A percentile compares a stretch with the other conserved stretches of the same genome.
Conservation (phyloP, 2,797 vertebrate genomes). For the Sebastes nivosus region DNA sequence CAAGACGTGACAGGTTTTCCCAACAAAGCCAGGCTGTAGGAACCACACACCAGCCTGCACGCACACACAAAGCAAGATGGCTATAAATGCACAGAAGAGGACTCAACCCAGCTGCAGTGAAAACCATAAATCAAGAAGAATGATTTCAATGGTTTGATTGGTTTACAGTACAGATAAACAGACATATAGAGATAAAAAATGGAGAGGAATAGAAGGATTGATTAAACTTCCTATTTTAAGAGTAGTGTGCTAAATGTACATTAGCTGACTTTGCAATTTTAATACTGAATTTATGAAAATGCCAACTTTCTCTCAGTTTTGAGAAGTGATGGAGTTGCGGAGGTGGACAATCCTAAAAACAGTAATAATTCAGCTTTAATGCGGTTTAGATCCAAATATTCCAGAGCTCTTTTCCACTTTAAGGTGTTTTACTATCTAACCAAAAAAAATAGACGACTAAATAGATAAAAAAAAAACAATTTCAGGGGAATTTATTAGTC, state of each 20-base stretch:
- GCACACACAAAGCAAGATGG: not conserved
- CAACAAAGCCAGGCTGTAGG: constrained; percentile 17
- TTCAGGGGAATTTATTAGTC: not conserved
- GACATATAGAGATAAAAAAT: constrained; percentile 13
- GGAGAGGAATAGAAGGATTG: constrained; percentile 16
- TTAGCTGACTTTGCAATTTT: not conserved
- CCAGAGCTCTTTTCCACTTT: not conserved
- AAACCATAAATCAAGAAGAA: constrained; percentile 58
- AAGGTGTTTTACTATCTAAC: not conserved
- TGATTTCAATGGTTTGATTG: constrained; percentile 41
- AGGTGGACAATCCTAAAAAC: not conserved
- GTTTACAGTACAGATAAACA: constrained; percentile 49
- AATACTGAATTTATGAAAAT: not conserved
- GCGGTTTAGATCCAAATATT: not conserved
- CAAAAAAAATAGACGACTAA: not conserved
- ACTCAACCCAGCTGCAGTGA: constrained; percentile 37
- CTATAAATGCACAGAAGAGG: constrained; percentile 42
- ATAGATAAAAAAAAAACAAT: not conserved
- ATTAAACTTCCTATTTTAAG: constrained; percentile 22
- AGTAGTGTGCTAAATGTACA: not conserved
- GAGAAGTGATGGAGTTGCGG: not conserved
- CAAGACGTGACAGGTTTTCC: constrained; percentile 42
- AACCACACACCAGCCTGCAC: not conserved
- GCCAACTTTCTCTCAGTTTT: not conserved
- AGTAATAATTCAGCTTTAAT: not conserved